These are phyloP conservation scores for Exocentrus adspersus DNA, from an alignment of 2,888 invertebrate species.

Conservation along the genomic window DNA sequence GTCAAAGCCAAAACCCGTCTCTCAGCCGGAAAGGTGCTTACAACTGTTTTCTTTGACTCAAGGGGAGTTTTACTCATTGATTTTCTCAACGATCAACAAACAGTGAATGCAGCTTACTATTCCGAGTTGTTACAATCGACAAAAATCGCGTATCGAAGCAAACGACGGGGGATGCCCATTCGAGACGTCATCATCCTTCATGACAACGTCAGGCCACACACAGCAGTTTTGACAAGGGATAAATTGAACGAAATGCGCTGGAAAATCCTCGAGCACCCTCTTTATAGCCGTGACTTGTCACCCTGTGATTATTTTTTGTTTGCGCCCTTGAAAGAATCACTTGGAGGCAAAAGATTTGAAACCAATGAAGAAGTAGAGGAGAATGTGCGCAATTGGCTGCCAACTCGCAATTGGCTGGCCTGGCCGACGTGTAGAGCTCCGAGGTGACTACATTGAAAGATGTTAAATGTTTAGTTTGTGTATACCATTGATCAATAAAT, in stretches of 20 bases:
- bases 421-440: too few relatives aligned
- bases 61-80: too few relatives aligned
- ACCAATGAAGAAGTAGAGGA: conserved; percentile 12
- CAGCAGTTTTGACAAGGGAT: too few relatives aligned
- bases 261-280: conserved; percentile 26
- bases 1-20: background rate
- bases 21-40: background rate
- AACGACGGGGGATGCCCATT: background rate
- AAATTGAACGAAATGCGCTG: conserved; percentile 6
- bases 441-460: too few relatives aligned
- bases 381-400: conserved; percentile 13
- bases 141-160: background rate
- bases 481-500: too few relatives aligned
- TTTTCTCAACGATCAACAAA: conserved; percentile 1
- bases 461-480: too few relatives aligned
- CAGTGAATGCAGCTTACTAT: conserved; percentile 4
- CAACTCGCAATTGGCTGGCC: too few relatives aligned
- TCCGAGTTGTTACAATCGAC: conserved; percentile 2
- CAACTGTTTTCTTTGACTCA: background rate
- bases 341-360: conserved; percentile 40
- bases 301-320: conserved; percentile 47
- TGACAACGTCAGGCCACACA: background rate
- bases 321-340: conserved; percentile 46
- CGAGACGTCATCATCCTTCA: background rate
- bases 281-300: conserved; percentile 47